Conservation (phyloP, 2,113 vertebrate species). For the Felis chaus region DNA sequence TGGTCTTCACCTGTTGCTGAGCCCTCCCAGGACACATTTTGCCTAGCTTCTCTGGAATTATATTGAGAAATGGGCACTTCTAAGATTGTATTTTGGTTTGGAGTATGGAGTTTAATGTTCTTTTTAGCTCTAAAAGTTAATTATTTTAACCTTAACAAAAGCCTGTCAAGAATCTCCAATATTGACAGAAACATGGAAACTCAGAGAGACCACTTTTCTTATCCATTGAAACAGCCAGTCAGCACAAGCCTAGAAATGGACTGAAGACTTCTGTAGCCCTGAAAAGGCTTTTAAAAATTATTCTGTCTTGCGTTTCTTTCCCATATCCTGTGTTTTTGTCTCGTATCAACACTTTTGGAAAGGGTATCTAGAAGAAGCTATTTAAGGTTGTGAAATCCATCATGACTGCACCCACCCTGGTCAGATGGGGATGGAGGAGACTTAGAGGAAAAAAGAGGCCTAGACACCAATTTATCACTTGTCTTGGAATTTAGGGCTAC, state of each 20-base stretch:
- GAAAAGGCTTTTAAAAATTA: background rate
- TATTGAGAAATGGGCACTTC: background rate
- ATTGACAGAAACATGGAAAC: background rate
- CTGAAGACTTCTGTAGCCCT: background rate
- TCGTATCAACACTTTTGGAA: background rate
- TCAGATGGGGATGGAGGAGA: background rate
- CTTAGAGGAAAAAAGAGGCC: background rate
- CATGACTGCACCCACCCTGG: rapidly evolving
- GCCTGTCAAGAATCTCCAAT: background rate
- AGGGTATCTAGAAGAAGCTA: background rate
- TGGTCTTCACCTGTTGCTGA: background rate
- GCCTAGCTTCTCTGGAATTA: background rate
- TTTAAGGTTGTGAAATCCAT: background rate
- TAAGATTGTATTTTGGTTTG: background rate
- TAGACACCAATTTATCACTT: background rate
- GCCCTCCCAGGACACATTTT: background rate
- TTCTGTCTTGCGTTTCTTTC: background rate
- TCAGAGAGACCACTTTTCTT: background rate
- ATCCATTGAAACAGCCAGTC: background rate
- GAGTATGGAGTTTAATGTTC: background rate
- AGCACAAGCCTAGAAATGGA: background rate
- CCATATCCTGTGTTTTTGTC: background rate
- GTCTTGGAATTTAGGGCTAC: background rate
- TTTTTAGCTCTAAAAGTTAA: background rate
- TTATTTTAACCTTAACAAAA: background rate